phyloP scores from a whole-genome alignment of 1,140 invertebrate species.

The Pseudomyrmex gracilis region DNA sequence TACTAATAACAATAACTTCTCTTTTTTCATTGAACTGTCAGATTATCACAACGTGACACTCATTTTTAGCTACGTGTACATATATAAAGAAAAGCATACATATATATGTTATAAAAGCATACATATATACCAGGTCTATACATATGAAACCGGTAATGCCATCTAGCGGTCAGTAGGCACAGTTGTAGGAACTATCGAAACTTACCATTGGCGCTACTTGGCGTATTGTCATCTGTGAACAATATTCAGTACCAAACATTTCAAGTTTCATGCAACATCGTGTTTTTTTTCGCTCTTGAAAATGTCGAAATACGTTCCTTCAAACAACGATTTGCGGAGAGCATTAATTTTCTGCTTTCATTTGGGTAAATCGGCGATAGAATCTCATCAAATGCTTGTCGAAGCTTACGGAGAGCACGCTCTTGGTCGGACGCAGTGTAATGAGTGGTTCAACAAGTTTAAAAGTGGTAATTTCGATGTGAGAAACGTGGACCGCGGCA shows the following conservation, averaged over 20 bases:
- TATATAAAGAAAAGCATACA: no score
- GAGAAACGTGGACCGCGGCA: slow-evolving; percentile 63
- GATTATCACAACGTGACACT: no score
- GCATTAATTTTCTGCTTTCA: slow-evolving; percentile 62
- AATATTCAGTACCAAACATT: slow-evolving; percentile 51
- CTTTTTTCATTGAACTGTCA: no score
- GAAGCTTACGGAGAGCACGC: slow-evolving; percentile 51
- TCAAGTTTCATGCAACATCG: slow-evolving; percentile 54
- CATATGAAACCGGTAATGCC: slow-evolving; percentile 18
- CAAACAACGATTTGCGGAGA: slow-evolving; percentile 62
- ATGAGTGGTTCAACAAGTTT: slow-evolving; percentile 38
- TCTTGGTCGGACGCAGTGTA: slow-evolving; percentile 33
- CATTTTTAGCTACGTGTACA: no score
- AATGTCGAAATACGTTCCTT: slow-evolving; percentile 60
- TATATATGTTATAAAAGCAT: no score
- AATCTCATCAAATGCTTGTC: slow-evolving; percentile 54
- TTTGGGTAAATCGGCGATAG: slow-evolving; percentile 40
- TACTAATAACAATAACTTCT: no score
- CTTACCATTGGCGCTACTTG: background rate
- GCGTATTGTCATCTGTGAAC: slow-evolving; percentile 9
- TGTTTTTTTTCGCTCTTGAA: slow-evolving; percentile 55
- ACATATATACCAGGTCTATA: background rate
- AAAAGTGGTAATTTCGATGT: no score
- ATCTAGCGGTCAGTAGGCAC: background rate
- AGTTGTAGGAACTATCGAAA: background rate